These are phyloP conservation scores for Rhagoletis zephyria DNA, from an alignment of 1,140 invertebrate species.

Conservation along the genomic window DNA sequence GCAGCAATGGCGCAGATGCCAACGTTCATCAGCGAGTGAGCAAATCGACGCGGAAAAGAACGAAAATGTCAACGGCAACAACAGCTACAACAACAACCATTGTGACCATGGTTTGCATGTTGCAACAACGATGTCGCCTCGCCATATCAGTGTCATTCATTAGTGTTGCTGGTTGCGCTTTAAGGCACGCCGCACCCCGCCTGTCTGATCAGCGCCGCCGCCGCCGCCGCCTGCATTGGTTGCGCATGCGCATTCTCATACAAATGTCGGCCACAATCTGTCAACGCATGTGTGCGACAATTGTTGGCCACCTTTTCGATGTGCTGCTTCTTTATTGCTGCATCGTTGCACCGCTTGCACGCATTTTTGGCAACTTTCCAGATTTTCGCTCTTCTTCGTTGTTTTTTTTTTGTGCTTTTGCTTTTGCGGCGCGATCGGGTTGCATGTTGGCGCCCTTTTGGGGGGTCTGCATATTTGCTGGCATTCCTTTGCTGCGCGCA, in stretches of 20 bases:
- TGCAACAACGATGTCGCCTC: not conserved
- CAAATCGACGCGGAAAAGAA: not conserved
- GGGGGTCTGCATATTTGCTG: constrained; percentile 36
- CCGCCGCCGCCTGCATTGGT: not conserved
- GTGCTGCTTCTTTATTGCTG: not conserved
- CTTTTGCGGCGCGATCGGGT: not conserved
- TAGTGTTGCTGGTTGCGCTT: constrained; percentile 22
- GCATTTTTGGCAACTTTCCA: not conserved
- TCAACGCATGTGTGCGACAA: constrained; percentile 45
- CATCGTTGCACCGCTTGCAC: not conserved
- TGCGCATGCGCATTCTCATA: not conserved
- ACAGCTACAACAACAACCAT: not conserved
- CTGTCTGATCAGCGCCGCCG: not conserved
- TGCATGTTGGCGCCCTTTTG: constrained; percentile 44
- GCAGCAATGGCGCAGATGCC: not conserved
- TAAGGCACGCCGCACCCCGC: not conserved
- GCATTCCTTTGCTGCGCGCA: constrained; percentile 6
- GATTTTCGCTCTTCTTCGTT: not conserved
- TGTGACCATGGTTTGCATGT: not conserved
- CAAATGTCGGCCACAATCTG: constrained; percentile 40
- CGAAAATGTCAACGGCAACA: not conserved
- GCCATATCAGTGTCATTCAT: constrained; percentile 51
- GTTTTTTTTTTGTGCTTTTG: not conserved
- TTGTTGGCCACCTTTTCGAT: constrained; percentile 16
- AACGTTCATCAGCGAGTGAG: constrained; percentile 13